phyloP scores from a whole-genome alignment of 2,113 vertebrate species.

The Toxotes chatareus region DNA sequence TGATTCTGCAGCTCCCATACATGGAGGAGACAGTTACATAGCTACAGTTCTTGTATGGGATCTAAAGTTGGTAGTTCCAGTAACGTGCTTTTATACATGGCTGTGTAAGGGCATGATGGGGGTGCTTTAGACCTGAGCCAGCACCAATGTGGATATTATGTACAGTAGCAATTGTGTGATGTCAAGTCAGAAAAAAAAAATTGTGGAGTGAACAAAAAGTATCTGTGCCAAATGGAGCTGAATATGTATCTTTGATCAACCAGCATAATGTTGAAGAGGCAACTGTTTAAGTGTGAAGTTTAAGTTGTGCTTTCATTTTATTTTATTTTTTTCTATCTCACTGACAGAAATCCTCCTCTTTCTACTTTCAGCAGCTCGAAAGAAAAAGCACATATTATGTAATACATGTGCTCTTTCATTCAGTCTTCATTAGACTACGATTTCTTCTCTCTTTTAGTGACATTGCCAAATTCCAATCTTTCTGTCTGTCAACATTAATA shows the following conservation, averaged over 20 bases:
- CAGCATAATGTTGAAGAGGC: conserved; percentile 67
- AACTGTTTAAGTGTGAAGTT: conserved; percentile 81
- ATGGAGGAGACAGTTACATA: neutral
- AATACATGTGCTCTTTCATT: conserved; percentile 16
- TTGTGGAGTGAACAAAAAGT: conserved; percentile 70
- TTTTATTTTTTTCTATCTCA: conserved; percentile 24
- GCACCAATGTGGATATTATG: conserved; percentile 65
- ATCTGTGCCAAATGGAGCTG: conserved; percentile 77
- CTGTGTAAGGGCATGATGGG: neutral
- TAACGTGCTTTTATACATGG: conserved; percentile 14
- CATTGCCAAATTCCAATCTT: conserved; percentile 66
- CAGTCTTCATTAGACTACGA: conserved; percentile 11
- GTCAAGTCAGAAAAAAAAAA: conserved; percentile 37
- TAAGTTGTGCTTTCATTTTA: conserved; percentile 35
- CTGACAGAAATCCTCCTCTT: conserved; percentile 20
- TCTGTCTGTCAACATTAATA: conserved; percentile 22
- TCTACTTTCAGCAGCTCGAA: conserved; percentile 23
- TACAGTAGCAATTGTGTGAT: conserved; percentile 68
- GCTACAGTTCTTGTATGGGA: conserved; percentile 18
- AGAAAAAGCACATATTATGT: conserved; percentile 10
- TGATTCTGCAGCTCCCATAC: conserved; percentile 5
- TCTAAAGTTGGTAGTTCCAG: conserved; percentile 12
- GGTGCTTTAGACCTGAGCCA: conserved; percentile 45
- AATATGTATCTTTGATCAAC: conserved; percentile 62
- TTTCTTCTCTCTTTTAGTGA: conserved; percentile 34